Evolutionary conservation across 2,888 invertebrate species (phyloP), one percentile per base, ranked within the genome.

Genomic region (Cheilosia vernalis): DNA sequence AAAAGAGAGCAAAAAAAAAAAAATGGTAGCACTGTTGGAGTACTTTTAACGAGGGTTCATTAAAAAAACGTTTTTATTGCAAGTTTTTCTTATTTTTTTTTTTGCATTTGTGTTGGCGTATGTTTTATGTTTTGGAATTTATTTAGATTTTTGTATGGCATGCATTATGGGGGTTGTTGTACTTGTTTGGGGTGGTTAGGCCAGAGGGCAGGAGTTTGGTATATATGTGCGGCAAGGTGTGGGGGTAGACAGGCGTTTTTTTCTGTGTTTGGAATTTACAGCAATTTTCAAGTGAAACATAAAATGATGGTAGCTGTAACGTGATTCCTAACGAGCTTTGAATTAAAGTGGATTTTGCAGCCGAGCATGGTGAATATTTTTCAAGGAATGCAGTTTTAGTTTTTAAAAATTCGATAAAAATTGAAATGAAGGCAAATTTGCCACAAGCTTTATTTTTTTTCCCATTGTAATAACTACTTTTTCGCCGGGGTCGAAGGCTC

Each of bases 31-130:
- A 30, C 40, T 47, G 63, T 76, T 51, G 30, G 42, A 53, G 76
- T 40, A 55, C 77, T 77, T 72, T 44, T 47, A 77, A 82, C 33
- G 21, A 55, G 58, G 69, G 83, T 84, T 79, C 70, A 80, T 76
- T 74, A 78, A 47, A 84, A 70, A 80, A 79, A 60, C 21, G 55
- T 69, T 51, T 63, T 67, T 83, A 40, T 74, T 24, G 53, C 33
- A 44, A 67, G 51, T 61, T 56, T 60, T 21, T 21, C 2, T 0
- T 27, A 64, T 27, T 17, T 42, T 60, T 64, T 42, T 37, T 47
- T 30, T 17, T 13, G 7, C 60, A 15, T 21, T 21, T 9, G 21
- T 66, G 27, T 42, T 10, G 40, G 33, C 47, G 40, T 19, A 51
- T 73, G 33, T 66, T 70, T 15, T 64, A 58, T 58, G 42, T 42